phyloP scores from a whole-genome alignment of 2,797 vertebrate genomes.

The Odontamblyopus rebecca region DNA sequence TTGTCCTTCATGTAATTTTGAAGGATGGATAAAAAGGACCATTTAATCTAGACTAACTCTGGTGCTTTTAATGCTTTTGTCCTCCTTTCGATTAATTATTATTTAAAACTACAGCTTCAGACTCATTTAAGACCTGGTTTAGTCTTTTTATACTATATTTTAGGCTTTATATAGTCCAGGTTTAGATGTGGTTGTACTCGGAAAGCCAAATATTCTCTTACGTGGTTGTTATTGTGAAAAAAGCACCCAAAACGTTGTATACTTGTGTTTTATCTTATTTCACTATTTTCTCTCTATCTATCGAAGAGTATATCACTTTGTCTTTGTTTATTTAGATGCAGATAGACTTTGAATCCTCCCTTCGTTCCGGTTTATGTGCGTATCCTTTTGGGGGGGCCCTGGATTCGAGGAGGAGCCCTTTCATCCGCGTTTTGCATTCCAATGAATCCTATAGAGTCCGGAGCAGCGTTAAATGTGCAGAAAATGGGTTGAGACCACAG shows the following conservation, averaged over 20 bases:
- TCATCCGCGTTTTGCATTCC: slow-evolving; percentile 72
- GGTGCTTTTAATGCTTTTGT: too few relatives aligned
- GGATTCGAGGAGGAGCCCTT: slow-evolving; percentile 70
- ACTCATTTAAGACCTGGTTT: too few relatives aligned
- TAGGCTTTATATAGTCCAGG: too few relatives aligned
- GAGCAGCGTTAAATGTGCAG: slow-evolving; percentile 66
- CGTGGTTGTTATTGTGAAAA: too few relatives aligned
- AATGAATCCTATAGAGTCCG: slow-evolving; percentile 69
- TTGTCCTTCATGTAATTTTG: too few relatives aligned
- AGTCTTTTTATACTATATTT: too few relatives aligned
- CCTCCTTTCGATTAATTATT: too few relatives aligned
- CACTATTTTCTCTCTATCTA: slow-evolving; percentile 8
- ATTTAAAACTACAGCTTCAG: too few relatives aligned
- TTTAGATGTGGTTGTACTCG: too few relatives aligned
- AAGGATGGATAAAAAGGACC: too few relatives aligned
- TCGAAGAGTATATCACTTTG: slow-evolving; percentile 30
- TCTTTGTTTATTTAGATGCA: slow-evolving; percentile 50
- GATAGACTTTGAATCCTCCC: slow-evolving; percentile 57
- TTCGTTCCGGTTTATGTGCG: slow-evolving; percentile 71
- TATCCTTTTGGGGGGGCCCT: slow-evolving; percentile 71
- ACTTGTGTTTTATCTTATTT: neutral
- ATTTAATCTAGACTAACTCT: too few relatives aligned
- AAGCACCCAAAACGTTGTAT: neutral
- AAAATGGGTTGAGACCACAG: slow-evolving; percentile 54
- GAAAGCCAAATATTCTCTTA: too few relatives aligned